Percentiles rank a stretch among this genome's conserved stretches.
Conservation (phyloP, 1,140 invertebrate species). For the Triops cancriformis region DNA sequence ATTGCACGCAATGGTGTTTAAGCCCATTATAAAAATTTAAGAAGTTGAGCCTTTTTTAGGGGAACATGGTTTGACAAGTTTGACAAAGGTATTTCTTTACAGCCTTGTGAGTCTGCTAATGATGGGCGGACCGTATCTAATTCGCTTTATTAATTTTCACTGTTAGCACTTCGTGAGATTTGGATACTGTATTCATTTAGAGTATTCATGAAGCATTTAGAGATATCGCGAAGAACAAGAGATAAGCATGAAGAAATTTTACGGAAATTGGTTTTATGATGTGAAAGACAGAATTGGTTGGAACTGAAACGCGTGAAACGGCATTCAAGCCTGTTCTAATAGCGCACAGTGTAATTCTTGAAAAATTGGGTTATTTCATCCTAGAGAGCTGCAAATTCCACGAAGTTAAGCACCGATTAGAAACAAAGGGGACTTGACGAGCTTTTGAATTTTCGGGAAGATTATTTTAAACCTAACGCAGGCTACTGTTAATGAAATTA, state of each 20-base stretch:
- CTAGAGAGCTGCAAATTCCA: background rate
- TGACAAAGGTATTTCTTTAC: background rate
- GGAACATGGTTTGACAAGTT: background rate
- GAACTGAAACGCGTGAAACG: background rate
- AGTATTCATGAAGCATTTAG: background rate
- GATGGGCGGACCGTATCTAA: conserved; percentile 4
- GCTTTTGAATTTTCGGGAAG: background rate
- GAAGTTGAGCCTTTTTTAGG: background rate
- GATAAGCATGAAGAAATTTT: too few relatives aligned
- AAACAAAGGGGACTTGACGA: background rate
- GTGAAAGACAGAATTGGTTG: too few relatives aligned
- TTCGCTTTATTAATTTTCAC: background rate
- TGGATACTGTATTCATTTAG: background rate
- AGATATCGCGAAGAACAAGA: too few relatives aligned
- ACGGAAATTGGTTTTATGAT: too few relatives aligned
- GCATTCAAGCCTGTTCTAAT: background rate
- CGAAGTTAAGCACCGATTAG: background rate
- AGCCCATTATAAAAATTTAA: background rate
- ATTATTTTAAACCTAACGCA: too few relatives aligned
- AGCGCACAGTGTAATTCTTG: background rate
- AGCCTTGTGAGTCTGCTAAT: background rate
- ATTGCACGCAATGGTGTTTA: background rate
- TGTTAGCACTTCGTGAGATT: background rate
- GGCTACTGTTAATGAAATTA: too few relatives aligned
- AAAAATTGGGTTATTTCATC: background rate